phyloP scores from a whole-genome alignment of 2,113 vertebrate genomes.

The Rana temporaria region DNA sequence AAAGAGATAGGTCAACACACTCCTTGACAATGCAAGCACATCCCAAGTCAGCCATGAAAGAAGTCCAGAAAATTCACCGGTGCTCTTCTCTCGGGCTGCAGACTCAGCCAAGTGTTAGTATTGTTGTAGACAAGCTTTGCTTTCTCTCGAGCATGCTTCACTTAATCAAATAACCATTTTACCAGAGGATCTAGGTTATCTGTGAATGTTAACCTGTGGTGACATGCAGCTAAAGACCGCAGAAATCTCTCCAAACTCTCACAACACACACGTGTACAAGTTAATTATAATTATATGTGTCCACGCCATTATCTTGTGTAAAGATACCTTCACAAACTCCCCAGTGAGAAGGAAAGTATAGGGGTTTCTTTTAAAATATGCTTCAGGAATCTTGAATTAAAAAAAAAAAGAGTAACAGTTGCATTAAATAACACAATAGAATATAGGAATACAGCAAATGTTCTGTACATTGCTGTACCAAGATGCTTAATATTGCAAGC shows the following conservation, averaged over 20 bases:
- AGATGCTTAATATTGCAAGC: neutral
- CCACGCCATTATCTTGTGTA: conserved; percentile 34
- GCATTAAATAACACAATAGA: neutral
- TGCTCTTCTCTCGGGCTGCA: conserved; percentile 84
- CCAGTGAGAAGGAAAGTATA: conserved; percentile 78
- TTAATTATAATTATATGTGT: conserved; percentile 38
- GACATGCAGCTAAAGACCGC: conserved; percentile 78
- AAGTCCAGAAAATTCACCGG: conserved; percentile 80
- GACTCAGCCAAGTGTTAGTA: conserved; percentile 94
- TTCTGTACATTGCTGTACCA: neutral
- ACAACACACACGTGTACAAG: conserved; percentile 36
- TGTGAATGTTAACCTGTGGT: conserved; percentile 86
- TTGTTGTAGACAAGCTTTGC: conserved; percentile 91
- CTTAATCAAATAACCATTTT: conserved; percentile 86
- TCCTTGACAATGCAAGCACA: conserved; percentile 91
- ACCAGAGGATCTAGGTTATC: conserved; percentile 75
- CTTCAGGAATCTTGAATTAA: conserved; percentile 77
- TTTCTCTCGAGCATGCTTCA: conserved; percentile 92
- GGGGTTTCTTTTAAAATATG: conserved; percentile 82
- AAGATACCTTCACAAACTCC: conserved; percentile 78
- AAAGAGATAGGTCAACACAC: conserved; percentile 90
- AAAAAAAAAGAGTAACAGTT: conserved; percentile 38
- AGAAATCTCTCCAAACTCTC: conserved; percentile 61
- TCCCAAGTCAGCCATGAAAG: conserved; percentile 89
- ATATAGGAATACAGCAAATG: neutral